Conservation (phyloP, 2,888 invertebrate genomes). For the Synergus itoensis region DNA sequence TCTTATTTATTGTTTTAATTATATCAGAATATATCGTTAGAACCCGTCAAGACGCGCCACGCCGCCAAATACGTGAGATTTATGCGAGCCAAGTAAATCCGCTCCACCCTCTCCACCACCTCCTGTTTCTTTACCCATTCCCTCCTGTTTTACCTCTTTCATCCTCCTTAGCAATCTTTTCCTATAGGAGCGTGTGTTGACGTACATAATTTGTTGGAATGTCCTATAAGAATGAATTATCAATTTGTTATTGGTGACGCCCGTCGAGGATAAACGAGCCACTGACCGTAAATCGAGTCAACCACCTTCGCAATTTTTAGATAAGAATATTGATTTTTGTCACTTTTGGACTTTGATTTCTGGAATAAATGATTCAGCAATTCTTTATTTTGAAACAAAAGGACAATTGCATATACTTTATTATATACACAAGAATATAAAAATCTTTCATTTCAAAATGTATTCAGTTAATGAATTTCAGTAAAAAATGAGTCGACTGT, state of each 20-base stretch:
- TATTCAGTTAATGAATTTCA: too few species aligned
- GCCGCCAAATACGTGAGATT: slow-evolving; percentile 74
- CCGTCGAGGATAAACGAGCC: not conserved
- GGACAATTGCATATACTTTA: too few species aligned
- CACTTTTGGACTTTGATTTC: not conserved
- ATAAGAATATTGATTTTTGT: not conserved
- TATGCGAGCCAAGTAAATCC: slow-evolving; percentile 52
- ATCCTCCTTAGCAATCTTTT: slow-evolving; percentile 42
- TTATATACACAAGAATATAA: not conserved
- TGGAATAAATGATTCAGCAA: not conserved
- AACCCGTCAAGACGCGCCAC: slow-evolving; percentile 73
- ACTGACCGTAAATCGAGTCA: slow-evolving; percentile 35
- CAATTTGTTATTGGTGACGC: slow-evolving; percentile 66
- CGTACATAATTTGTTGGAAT: slow-evolving; percentile 70
- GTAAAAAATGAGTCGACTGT: too few species aligned
- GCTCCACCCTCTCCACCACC: slow-evolving; percentile 49
- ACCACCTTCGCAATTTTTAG: not conserved
- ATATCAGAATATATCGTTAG: slow-evolving; percentile 78
- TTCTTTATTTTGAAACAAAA: too few species aligned
- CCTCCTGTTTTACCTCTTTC: slow-evolving; percentile 44
- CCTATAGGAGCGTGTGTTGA: slow-evolving; percentile 62
- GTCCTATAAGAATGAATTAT: slow-evolving; percentile 68
- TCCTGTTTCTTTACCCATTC: slow-evolving; percentile 49
- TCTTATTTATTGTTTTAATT: slow-evolving; percentile 79
- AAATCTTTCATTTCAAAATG: too few species aligned